A percentile compares a stretch with the other conserved stretches of the same genome.
Conservation (phyloP, 2,113 vertebrate species). For the Cryptotis parvus region DNA sequence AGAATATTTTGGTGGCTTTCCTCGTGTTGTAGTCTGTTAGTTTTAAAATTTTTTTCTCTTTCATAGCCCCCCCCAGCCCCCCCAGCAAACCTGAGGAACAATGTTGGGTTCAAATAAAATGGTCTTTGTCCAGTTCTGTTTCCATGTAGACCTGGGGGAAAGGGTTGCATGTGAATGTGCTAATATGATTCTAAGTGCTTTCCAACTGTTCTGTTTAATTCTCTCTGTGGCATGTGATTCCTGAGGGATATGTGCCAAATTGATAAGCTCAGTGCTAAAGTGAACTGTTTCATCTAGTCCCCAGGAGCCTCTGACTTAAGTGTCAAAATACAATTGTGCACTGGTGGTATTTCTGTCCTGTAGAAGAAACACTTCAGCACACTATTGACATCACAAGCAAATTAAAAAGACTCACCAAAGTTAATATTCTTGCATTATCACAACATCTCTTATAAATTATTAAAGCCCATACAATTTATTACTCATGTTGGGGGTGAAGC, state of each 20-base stretch:
- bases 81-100: not conserved
- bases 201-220: conserved; percentile 63
- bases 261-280: conserved; percentile 66
- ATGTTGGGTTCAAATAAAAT: conserved; percentile 26
- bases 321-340: conserved; percentile 61
- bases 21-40: conserved; percentile 1
- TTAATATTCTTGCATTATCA: conserved; percentile 81
- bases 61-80: no score
- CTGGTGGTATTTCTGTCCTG: accelerated
- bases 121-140: conserved; percentile 22
- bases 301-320: conserved; percentile 53
- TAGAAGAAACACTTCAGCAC: conserved; percentile 45
- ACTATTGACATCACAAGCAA: conserved; percentile 67
- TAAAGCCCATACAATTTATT: conserved; percentile 82
- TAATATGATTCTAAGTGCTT: conserved; percentile 73
- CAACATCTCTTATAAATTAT: conserved; percentile 77
- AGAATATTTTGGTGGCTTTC: not conserved
- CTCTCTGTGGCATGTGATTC: conserved; percentile 61
- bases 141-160: conserved; percentile 20
- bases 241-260: conserved; percentile 59
- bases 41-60: conserved; percentile 2
- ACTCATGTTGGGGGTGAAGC: conserved; percentile 54
- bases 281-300: conserved; percentile 65
- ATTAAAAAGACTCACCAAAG: conserved; percentile 79
- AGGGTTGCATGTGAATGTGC: conserved; percentile 48